Base-by-base conservation (phyloP, 2,113 vertebrate species). In the Eublepharis macularius region DNA sequence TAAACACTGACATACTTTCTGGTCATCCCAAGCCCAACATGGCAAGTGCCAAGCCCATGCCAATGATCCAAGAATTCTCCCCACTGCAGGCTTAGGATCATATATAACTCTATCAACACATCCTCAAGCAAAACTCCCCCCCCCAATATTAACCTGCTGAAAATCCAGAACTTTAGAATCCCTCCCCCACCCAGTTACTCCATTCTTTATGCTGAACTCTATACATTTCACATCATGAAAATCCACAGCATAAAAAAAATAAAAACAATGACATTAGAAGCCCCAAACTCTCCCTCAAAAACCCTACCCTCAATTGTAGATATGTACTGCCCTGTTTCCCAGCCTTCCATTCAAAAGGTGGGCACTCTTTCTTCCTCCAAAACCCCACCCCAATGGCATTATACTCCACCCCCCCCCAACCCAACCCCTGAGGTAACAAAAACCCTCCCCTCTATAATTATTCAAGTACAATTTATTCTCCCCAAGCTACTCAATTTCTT, bases 381-480 rank as follows among this genome's bases (percentile, higher is more conserved):
- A 47, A 4, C 60, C 36, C 34, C 76, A 34, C 19, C 65, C 83
- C 80, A 72, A 47, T 63, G 66, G 45, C 43, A 65, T 13, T 24
- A 63, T n/a, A 74, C 54, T 57, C 65, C 19, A 60, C 57, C 54
- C 76, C 75, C 49, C 66, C 39, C 17, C 54, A 78, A 72, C 47
- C 76, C 76, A 73, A 47, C 66, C 69, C 84, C 84, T 80, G 77
- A 86, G 84, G 84, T 85, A 80, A 86, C 54, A 73, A 80, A 80
- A 63, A 2, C 51, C 73, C 43, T 32, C 54, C 69, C 84, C 69
- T 74, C 73, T 73, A 85, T 63, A 86, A 80, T 80, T 80, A 86
- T 80, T 86, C 69, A 86, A 86, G 69, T 86, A 85, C 76, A 85
- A 63, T 63, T 79, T 34, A 41, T 72, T 85, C 41, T 82, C 49